A percentile compares a stretch with the other conserved stretches of the same genome.
Conservation (phyloP, 2,888 invertebrate species). For the Harpagoxenus sublaevis region DNA sequence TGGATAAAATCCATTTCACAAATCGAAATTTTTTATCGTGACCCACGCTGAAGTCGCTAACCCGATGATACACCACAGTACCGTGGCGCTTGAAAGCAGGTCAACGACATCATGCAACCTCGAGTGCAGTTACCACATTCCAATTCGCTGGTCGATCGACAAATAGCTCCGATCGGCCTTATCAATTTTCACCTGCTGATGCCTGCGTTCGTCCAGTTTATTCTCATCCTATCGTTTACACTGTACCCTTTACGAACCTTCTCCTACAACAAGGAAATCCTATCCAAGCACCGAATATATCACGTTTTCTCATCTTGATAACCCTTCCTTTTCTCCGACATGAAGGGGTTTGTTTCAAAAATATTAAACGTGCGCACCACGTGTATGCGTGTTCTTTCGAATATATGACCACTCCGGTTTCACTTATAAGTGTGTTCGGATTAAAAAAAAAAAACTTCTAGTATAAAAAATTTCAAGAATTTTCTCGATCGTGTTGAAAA, state of each 20-base stretch:
- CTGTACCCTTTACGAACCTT: neutral
- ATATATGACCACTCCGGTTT: neutral
- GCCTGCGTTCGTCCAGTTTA: conserved; percentile 14
- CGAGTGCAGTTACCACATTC: conserved; percentile 65
- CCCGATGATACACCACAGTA: conserved; percentile 42
- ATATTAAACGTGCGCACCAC: neutral
- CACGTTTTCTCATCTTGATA: conserved; percentile 16
- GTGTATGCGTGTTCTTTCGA: neutral
- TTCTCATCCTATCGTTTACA: neutral
- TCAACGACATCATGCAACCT: conserved; percentile 72
- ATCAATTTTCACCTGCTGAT: conserved; percentile 10
- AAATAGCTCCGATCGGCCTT: conserved; percentile 37
- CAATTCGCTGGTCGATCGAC: conserved; percentile 62
- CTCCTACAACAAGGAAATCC: neutral
- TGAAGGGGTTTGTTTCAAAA: neutral
- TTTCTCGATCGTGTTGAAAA: neutral
- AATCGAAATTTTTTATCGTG: conserved; percentile 33
- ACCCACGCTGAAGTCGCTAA: conserved; percentile 33
- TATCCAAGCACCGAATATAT: conserved; percentile 6
- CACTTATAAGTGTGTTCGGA: neutral
- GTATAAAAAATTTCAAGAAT: neutral
- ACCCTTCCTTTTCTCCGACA: conserved; percentile 12
- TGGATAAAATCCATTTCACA: neutral
- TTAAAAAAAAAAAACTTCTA: neutral
- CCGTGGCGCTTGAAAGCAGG: conserved; percentile 65